These are phyloP conservation scores for Bombus vancouverensis DNA, from an alignment of 1,140 invertebrate species.

Conservation along the genomic window DNA sequence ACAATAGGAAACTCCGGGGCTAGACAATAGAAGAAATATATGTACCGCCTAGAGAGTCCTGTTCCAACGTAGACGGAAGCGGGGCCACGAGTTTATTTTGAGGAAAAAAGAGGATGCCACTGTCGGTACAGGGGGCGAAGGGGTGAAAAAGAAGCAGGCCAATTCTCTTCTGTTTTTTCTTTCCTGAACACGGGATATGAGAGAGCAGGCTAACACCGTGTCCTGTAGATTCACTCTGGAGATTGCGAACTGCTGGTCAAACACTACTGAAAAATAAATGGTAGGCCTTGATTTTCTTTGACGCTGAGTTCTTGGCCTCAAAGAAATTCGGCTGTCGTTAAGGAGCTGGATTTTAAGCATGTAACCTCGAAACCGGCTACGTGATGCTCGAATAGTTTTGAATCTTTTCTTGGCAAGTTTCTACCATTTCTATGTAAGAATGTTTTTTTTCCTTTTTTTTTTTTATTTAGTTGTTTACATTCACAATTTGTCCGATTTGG, in stretches of 20 bases:
- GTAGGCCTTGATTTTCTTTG: constrained; percentile 47
- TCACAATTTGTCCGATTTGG: too few species aligned
- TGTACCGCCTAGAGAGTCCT: constrained; percentile 61
- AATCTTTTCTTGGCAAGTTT: not conserved
- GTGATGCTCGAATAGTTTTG: not conserved
- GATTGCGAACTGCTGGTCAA: constrained; percentile 61
- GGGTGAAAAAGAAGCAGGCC: constrained; percentile 50
- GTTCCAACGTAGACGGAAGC: constrained; percentile 66
- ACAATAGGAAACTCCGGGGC: constrained; percentile 79
- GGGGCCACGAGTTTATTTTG: constrained; percentile 70
- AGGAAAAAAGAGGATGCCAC: constrained; percentile 47
- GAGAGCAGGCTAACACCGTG: not conserved
- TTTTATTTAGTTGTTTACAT: too few species aligned
- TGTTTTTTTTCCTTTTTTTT: too few species aligned
- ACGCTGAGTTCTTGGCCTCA: not conserved
- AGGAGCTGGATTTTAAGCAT: not conserved
- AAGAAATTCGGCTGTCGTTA: constrained; percentile 26
- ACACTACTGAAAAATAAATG: constrained; percentile 58
- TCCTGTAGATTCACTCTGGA: constrained; percentile 50
- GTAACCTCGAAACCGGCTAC: not conserved
- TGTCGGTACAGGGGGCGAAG: not conserved
- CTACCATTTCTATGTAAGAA: not conserved
- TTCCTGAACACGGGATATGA: not conserved
- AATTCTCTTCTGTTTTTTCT: constrained; percentile 38
- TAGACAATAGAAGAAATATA: constrained; percentile 82